phyloP scores from a whole-genome alignment of 2,797 vertebrate species.

The Carcharodon carcharias region DNA sequence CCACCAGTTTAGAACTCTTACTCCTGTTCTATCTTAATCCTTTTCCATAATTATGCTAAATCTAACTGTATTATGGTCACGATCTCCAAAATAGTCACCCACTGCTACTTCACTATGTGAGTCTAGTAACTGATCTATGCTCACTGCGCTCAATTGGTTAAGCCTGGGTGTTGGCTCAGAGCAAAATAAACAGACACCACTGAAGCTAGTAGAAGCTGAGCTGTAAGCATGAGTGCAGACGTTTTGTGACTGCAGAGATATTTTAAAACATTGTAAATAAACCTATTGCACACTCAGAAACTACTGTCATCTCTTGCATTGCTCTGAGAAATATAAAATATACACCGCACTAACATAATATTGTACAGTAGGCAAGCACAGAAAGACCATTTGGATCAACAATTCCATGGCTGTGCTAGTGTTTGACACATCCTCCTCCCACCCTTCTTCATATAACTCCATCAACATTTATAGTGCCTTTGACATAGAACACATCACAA shows the following conservation, averaged over 20 bases:
- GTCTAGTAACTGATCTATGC: no score
- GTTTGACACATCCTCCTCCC: no score
- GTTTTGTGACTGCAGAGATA: background rate
- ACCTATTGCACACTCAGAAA: background rate
- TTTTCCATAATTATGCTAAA: no score
- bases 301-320: background rate
- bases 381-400: background rate
- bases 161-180: background rate
- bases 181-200: background rate
- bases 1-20: no score
- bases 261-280: background rate
- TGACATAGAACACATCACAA: background rate
- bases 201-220: background rate
- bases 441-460: background rate
- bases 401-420: background rate
- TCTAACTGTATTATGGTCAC: no score
- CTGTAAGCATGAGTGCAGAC: background rate
- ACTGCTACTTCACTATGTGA: no score
- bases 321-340: background rate
- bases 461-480: background rate
- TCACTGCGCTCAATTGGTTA: no score
- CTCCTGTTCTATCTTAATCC: no score
- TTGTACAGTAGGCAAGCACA: background rate
- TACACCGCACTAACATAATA: background rate
- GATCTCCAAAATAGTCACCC: no score